Base-by-base conservation (phyloP, 2,113 vertebrate genomes). In the Machaerirhynchus nigripectus region DNA sequence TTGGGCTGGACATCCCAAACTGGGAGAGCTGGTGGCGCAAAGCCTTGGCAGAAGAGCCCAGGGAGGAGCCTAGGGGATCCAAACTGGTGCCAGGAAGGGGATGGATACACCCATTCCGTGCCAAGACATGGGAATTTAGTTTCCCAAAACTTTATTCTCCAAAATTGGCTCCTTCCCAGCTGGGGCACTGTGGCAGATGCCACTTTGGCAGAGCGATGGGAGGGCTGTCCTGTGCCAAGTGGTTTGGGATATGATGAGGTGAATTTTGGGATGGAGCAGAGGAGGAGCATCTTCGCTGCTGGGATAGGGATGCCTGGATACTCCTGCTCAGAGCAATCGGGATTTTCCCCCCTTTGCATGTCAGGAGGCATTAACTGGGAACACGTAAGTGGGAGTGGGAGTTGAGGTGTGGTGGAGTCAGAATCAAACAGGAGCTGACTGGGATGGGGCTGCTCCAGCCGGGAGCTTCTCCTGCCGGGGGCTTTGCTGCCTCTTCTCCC, bases 161-260 rank as follows among this genome's bases (percentile, higher is more conserved):
- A 2, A n/a, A 85, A 84, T 1, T 95, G 95, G 89, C 96, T 65
- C 31, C 50, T 28, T 65, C 89, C 96, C 91, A 95, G 89, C 63
- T 76, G 52, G 90, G 94, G 90, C 92, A 69, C 42, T 1, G 9
- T 75, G 82, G 92, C 95, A 96, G 94, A 33, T 93, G 86, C 68
- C 0, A 0, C 63, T 40, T 65, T 94, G 95, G 95, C 94, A 88
- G 84, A 37, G 40, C 1, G 1, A n/a, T 1, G 14, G 67, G 26
- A 83, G 53, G 59, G 30, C 28, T 92, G 59, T 87, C 60, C 80
- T 0, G 0, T 42, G 93, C 93, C 93, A 89, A 40, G 55, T 2
- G 10, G 27, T 64, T 23, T 53, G 76, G 63, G 76, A 81, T 56
- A 13, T 9, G 39, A 76, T 1, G 0, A 78, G 61, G 73, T 63